phyloP scores from a whole-genome alignment of 2,113 vertebrate genomes.

The Lasiurus cinereus region DNA sequence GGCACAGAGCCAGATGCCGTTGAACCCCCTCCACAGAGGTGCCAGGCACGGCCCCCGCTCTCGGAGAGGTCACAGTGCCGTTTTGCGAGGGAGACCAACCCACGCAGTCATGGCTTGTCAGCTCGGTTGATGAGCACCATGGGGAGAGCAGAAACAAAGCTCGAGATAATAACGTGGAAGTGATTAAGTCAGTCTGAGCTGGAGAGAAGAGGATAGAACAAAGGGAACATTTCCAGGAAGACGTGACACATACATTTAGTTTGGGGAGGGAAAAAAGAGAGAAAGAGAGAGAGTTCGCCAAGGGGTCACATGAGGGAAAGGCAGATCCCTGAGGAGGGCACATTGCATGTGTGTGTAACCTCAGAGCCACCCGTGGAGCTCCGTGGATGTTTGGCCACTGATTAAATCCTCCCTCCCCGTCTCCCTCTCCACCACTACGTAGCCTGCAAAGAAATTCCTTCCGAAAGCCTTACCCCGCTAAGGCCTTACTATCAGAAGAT shows the following conservation, averaged over 20 bases:
- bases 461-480: neutral
- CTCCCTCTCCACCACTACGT: no score
- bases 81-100: neutral
- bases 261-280: neutral
- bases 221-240: constrained; percentile 21
- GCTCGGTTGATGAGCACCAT: neutral
- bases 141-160: neutral
- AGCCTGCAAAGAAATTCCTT: constrained; percentile 18
- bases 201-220: neutral
- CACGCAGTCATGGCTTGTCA: neutral
- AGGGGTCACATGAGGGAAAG: neutral
- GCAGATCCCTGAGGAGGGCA: neutral
- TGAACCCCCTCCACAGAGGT: neutral
- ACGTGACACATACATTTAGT: neutral
- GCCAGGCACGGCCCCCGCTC: accelerated
- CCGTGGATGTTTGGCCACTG: neutral
- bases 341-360: neutral
- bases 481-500: neutral
- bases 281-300: neutral
- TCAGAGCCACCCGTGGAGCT: neutral
- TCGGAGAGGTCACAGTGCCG: neutral
- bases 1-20: neutral
- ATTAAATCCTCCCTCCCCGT: neutral
- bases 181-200: neutral
- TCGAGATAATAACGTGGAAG: neutral